A percentile compares a stretch with the other conserved stretches of the same genome.
These are phyloP conservation scores for Turdus rufiventris DNA, from an alignment of 2,113 vertebrate genomes.

Conservation along the genomic window DNA sequence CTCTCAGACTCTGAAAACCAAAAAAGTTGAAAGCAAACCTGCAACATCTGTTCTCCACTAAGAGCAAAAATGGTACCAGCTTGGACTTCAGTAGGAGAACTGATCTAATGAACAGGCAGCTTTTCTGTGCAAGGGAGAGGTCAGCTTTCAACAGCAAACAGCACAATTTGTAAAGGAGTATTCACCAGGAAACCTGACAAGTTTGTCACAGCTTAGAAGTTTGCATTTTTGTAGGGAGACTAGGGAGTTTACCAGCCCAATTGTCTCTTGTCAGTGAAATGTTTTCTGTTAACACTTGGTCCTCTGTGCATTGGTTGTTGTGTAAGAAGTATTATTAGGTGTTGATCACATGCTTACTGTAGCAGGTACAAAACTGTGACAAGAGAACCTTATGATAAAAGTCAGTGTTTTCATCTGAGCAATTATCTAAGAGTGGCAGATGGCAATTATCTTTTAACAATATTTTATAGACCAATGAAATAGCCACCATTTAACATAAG, in stretches of 20 bases:
- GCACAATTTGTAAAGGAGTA: fast-evolving
- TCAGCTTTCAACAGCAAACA: neutral
- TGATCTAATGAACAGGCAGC: neutral
- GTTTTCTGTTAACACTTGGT: neutral
- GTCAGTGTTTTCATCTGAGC: conserved; percentile 5
- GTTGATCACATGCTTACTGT: neutral
- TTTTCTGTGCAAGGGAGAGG: neutral
- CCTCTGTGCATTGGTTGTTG: neutral
- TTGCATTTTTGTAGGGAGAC: neutral
- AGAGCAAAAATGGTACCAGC: neutral
- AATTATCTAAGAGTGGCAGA: neutral
- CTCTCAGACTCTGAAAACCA: fast-evolving
- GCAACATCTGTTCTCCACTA: fast-evolving
- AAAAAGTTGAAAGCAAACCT: neutral
- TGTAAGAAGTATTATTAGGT: neutral
- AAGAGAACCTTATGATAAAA: neutral
- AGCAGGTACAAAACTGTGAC: neutral
- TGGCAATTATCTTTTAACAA: neutral
- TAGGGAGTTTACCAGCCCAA: neutral
- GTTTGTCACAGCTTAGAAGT: neutral
- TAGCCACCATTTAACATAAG: neutral
- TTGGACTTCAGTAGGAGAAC: neutral
- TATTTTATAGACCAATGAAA: conserved; percentile 20
- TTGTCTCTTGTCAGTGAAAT: neutral
- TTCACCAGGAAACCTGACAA: neutral